These are phyloP conservation scores for Agraylea sexmaculata DNA, from an alignment of 1,140 invertebrate genomes.

Conservation along the genomic window DNA sequence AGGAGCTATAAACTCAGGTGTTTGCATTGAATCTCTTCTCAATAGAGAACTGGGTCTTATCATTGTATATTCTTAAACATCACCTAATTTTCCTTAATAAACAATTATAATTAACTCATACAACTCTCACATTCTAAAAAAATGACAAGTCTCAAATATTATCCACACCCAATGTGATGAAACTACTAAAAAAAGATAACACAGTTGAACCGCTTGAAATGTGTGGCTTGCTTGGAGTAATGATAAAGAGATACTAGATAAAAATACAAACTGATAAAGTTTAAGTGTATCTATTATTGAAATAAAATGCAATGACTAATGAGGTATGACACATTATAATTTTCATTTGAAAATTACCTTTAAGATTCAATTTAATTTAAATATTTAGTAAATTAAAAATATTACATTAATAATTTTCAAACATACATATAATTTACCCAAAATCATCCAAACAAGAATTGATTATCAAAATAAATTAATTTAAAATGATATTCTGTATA, in stretches of 20 bases:
- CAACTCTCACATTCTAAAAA: constrained; percentile 4
- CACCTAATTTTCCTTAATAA: background rate
- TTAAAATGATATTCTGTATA: too few species aligned
- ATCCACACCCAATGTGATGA: background rate
- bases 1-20: constrained; percentile 16
- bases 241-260: background rate
- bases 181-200: background rate
- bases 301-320: too few species aligned
- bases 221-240: background rate
- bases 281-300: too few species aligned
- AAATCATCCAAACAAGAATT: too few species aligned
- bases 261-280: background rate
- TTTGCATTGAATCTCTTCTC: constrained; percentile 16
- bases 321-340: too few species aligned
- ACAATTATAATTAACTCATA: constrained; percentile 3
- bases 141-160: background rate
- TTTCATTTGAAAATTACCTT: too few species aligned
- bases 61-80: constrained; percentile 14
- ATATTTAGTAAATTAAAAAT: too few species aligned
- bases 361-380: too few species aligned
- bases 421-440: too few species aligned
- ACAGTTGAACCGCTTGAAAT: background rate
- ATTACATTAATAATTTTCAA: too few species aligned
- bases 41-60: constrained; percentile 18
- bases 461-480: too few species aligned